Evolutionary conservation across 2,113 vertebrate genomes (phyloP), one percentile per base, ranked within the genome.

Genomic region (Coreoperca whiteheadi): DNA sequence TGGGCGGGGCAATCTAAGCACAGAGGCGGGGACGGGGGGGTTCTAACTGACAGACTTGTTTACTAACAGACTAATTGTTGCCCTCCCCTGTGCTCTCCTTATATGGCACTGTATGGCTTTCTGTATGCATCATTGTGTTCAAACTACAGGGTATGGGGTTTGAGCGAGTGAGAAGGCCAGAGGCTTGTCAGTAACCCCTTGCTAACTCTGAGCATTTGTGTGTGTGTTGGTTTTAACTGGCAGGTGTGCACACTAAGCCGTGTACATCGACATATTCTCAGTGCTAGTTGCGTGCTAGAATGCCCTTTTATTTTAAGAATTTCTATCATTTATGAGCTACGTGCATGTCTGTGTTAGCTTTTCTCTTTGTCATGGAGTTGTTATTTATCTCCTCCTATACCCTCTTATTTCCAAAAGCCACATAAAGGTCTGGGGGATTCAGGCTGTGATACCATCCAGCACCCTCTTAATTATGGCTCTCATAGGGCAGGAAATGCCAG

Each of bases 11-110:
- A 0, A 66, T 76, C 79, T 80, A 87, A 93, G 92, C 83, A 61
- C 84, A 12, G 65, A 87, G 91, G 92, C 88, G 87, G 87, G 83
- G 79, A 85, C 34, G 8, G 18, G 39, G 39, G 65, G 73, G 82
- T 70, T 68, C 79, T 89, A 84, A 92, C 81, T 89, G 87, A 88
- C 59, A 57, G 90, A 78, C 80, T 92, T 94, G 94, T 94, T 94
- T 94, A 91, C 92, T 54, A 88, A 92, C 91, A 87, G 80, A 77
- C 85, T 92, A 90, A 94, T 93, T 91, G 90, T 93, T 87, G 72
- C 88, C 80, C 92, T 85, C 88, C 88, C 82, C 82, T 77, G 64
- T 69, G 50, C 83, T 74, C 66, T 66, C 83, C 87, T 91, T 93
- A 84, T 81, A 81, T 79, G 74, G 85, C 84, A 81, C 89, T 84